These are phyloP conservation scores for Ladona fulva DNA, from an alignment of 1,140 invertebrate species.

Conservation along the genomic window DNA sequence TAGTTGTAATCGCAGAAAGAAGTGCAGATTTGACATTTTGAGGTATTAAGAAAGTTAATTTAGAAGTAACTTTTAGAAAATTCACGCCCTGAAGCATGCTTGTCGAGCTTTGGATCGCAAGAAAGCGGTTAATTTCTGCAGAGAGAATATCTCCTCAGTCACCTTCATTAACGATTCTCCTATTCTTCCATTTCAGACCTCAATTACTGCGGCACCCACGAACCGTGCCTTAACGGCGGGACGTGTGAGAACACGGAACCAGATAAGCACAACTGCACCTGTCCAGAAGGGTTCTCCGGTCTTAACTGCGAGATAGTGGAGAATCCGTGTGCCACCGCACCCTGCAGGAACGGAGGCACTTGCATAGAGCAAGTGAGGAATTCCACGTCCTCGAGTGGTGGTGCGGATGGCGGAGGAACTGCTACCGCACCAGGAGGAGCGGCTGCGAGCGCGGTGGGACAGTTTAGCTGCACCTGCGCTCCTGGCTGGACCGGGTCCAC, in stretches of 20 bases:
- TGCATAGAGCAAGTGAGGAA: slow-evolving; percentile 46
- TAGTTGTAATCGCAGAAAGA: too few relatives aligned
- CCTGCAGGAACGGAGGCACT: slow-evolving; percentile 78
- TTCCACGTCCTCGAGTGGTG: slow-evolving; percentile 14
- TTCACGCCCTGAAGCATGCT: too few relatives aligned
- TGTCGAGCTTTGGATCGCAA: too few relatives aligned
- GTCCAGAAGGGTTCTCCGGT: slow-evolving; percentile 84
- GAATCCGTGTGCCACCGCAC: slow-evolving; percentile 82
- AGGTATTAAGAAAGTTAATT: too few relatives aligned
- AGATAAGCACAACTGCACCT: slow-evolving; percentile 84
- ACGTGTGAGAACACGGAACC: slow-evolving; percentile 91
- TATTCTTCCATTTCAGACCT: slow-evolving; percentile 53
- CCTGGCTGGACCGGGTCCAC: slow-evolving; percentile 74
- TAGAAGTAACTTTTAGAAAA: too few relatives aligned
- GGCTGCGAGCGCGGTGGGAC: slow-evolving; percentile 27
- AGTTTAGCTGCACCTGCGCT: slow-evolving; percentile 70
- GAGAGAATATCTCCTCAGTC: background rate
- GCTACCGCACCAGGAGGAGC: slow-evolving; percentile 28
- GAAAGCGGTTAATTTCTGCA: background rate
- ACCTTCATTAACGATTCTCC: background rate
- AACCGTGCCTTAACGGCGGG: slow-evolving; percentile 90
- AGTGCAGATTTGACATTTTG: too few relatives aligned
- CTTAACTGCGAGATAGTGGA: slow-evolving; percentile 83
- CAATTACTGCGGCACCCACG: slow-evolving; percentile 95
- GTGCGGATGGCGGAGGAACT: background rate